phyloP scores from a whole-genome alignment of 2,888 invertebrate species.

The Tuberolachnus salignus region DNA sequence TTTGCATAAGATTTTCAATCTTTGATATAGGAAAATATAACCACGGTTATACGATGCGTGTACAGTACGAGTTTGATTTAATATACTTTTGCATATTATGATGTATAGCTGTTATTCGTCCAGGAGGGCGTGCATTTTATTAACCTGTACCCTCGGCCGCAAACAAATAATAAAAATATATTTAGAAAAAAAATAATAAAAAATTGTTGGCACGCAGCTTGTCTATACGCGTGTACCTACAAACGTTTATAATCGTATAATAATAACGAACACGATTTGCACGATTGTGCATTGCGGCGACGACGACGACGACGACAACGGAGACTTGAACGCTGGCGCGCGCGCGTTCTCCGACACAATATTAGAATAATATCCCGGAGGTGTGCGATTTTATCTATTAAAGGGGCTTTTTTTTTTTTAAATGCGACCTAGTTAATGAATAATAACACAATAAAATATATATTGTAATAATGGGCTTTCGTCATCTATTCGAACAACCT shows the following conservation, averaged over 20 bases:
- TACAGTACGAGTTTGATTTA: too few relatives aligned
- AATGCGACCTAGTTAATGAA: slow-evolving; percentile 46
- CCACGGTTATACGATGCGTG: too few relatives aligned
- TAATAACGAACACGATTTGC: slow-evolving; percentile 43
- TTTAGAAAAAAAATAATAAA: slow-evolving; percentile 4
- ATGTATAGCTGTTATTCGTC: not conserved
- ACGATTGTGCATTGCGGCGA: slow-evolving; percentile 3
- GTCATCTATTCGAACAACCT: slow-evolving; percentile 1
- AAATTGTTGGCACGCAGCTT: slow-evolving; percentile 5
- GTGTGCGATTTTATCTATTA: slow-evolving; percentile 40
- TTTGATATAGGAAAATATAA: too few relatives aligned
- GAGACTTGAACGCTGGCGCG: slow-evolving; percentile 40
- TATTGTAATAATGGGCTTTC: slow-evolving; percentile 22
- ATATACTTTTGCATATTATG: not conserved
- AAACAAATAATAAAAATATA: slow-evolving; percentile 9
- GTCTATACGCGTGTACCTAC: not conserved
- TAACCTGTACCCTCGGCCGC: not conserved
- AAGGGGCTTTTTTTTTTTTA: not conserved
- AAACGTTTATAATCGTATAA: slow-evolving; percentile 7
- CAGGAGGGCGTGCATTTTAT: not conserved
- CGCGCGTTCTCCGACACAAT: slow-evolving; percentile 11
- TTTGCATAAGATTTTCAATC: not conserved
- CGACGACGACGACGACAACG: not conserved
- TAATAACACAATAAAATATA: not conserved
- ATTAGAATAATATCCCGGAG: slow-evolving; percentile 18